Base-by-base conservation (phyloP, 2,888 invertebrate species). In the Epinotia nisella region DNA sequence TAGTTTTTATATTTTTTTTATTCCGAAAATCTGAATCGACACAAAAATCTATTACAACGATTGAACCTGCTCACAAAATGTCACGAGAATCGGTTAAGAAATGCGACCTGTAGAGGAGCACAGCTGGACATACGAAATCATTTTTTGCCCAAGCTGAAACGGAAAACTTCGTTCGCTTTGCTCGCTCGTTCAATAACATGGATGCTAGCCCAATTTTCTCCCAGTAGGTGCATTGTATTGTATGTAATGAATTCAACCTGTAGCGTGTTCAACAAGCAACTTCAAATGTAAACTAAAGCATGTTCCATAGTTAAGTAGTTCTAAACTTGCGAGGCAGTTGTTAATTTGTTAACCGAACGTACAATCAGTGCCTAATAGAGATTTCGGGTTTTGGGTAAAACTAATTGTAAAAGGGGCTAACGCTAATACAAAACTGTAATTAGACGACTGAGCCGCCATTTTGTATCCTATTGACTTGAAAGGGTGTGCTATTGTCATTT, bases 281-380 rank as follows among this genome's bases (percentile, higher is more conserved):
- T 60, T 39, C 41, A 41, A 60, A 41, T 59, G 60, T 49, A 19
- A 35, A 35, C 13, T 29, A 13, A 41, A 9, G 41, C 60, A 60
- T 45, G 45, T 24, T 45, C 15, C 45, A 39, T 29, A 21, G 61
- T n/a, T n/a, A 2, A 61, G 45, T 24, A 61, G 59, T 39, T 45
- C 45, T 21, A 7, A 61, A 61, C 61, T 61, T 21, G 5, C 41
- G 41, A 61, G 15, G 45, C 24, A 29, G 49, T 49, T 62, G 62
- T 62, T 24, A 62, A 49, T 62, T 62, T 49, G 49, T 24, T 62
- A 45, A 49, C 24, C n/a, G 24, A 61, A 61, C 35, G 17, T 61
- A 39, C 35, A 49, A 41, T 41, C 41, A 13, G 19, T 61, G 41
- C 41, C 41, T 45, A 45, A 45, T 61, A 41, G 41, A 13, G 41